Evolutionary conservation across 2,888 invertebrate genomes (phyloP).

Genomic region (Caenorhabditis virilis): DNA sequence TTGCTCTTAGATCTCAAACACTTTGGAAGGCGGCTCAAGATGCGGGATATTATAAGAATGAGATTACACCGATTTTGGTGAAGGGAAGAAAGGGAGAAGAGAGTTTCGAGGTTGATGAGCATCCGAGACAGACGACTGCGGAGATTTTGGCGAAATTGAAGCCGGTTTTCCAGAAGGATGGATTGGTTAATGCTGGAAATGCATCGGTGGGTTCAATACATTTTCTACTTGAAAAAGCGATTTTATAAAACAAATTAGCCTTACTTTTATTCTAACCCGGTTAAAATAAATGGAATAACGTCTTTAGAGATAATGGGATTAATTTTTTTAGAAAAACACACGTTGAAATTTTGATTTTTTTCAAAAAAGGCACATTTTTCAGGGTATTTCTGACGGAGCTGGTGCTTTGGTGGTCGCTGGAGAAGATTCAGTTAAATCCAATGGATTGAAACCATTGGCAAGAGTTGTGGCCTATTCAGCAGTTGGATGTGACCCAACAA

Average conservation of each 20-base stretch:
- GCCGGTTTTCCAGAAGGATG: slow-evolving; percentile 67
- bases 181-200: slow-evolving; percentile 66
- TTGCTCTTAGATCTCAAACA: slow-evolving; percentile 83
- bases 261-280: too few relatives aligned
- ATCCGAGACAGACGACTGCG: slow-evolving; percentile 83
- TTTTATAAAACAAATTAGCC: too few relatives aligned
- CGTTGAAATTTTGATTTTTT: too few relatives aligned
- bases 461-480: slow-evolving; percentile 87
- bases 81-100: slow-evolving; percentile 77
- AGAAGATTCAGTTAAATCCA: slow-evolving; percentile 83
- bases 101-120: slow-evolving; percentile 84
- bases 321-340: too few relatives aligned
- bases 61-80: slow-evolving; percentile 84
- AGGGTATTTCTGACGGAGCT: slow-evolving; percentile 94
- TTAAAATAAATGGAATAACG: too few relatives aligned
- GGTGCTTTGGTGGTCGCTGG: slow-evolving; percentile 87
- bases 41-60: slow-evolving; percentile 85
- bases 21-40: slow-evolving; percentile 84
- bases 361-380: slow-evolving; percentile 9
- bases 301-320: too few relatives aligned
- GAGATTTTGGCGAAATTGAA: slow-evolving; percentile 85
- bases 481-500: slow-evolving; percentile 87
- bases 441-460: slow-evolving; percentile 85
- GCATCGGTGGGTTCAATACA: slow-evolving; percentile 56
- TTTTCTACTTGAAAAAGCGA: too few relatives aligned